These are phyloP conservation scores for Campodea augens DNA, from an alignment of 1,140 invertebrate species.

Conservation along the genomic window DNA sequence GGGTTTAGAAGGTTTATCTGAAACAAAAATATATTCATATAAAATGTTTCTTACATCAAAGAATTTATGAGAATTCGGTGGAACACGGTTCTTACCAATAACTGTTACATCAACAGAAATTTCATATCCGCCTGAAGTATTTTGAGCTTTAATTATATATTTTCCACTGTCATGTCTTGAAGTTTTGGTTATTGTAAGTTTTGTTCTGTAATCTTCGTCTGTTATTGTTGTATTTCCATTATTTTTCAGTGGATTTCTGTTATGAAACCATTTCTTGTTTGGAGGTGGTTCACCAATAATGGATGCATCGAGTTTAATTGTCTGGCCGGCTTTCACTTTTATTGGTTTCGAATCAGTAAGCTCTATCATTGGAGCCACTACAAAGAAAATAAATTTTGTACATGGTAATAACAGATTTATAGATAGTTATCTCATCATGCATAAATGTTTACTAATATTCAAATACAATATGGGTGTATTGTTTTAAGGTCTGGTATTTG, in stretches of 20 bases:
- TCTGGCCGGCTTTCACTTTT: slow-evolving; percentile 67
- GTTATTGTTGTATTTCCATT: slow-evolving; percentile 52
- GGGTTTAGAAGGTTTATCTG: slow-evolving; percentile 67
- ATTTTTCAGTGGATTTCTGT: slow-evolving; percentile 47
- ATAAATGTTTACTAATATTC: too few species aligned
- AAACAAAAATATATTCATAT: too few species aligned
- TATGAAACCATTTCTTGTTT: slow-evolving; percentile 62
- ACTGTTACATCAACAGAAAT: slow-evolving; percentile 73
- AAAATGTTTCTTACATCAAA: too few species aligned
- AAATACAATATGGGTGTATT: too few species aligned
- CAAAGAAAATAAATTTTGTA: too few species aligned
- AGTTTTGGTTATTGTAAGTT: slow-evolving; percentile 50
- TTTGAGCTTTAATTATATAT: slow-evolving; percentile 73
- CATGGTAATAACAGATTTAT: too few species aligned
- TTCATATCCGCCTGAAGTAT: slow-evolving; percentile 75
- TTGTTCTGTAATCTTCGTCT: slow-evolving; percentile 66
- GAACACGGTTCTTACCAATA: slow-evolving; percentile 31
- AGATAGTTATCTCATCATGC: too few species aligned
- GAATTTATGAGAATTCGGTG: too few species aligned
- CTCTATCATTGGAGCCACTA: slow-evolving; percentile 76
- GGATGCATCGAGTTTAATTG: slow-evolving; percentile 70
- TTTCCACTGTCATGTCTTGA: slow-evolving; percentile 64
- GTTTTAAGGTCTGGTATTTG: too few species aligned
- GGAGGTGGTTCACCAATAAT: slow-evolving; percentile 76
- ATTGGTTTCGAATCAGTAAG: slow-evolving; percentile 68